Percentiles rank a stretch among this genome's conserved stretches.
Evolutionary conservation across 2,888 invertebrate species (phyloP).

Genomic region (Apotomis betuletana): DNA sequence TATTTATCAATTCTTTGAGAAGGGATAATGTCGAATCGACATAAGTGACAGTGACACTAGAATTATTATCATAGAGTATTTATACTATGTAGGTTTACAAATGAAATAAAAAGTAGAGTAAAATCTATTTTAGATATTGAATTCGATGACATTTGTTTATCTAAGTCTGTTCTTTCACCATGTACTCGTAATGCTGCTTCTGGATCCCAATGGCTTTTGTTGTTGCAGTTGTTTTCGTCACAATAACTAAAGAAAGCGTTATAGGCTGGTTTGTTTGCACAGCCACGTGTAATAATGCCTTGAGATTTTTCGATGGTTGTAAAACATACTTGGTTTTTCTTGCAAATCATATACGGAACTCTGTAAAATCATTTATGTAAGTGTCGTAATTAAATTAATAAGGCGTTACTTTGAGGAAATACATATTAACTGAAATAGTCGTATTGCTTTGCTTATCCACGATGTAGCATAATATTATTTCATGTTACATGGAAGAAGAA

Average conservation of each 20-base stretch:
- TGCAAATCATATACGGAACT: slow-evolving; percentile 56
- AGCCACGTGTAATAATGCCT: slow-evolving; percentile 64
- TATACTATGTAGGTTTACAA: background rate
- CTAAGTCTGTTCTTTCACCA: background rate
- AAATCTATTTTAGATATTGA: background rate
- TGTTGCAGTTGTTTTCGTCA: slow-evolving; percentile 58
- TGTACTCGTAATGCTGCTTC: slow-evolving; percentile 14
- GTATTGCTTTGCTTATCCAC: too few species aligned
- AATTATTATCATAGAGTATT: background rate
- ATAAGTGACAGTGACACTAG: slow-evolving; percentile 2
- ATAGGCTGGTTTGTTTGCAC: slow-evolving; percentile 56
- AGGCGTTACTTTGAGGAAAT: too few species aligned
- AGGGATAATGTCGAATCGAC: background rate
- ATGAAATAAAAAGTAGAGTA: background rate
- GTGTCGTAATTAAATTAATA: too few species aligned
- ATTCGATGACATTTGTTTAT: background rate
- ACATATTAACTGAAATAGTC: too few species aligned
- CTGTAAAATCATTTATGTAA: background rate
- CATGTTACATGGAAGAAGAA: too few species aligned
- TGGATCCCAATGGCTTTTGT: slow-evolving; percentile 44
- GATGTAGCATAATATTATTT: too few species aligned
- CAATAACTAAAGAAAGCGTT: slow-evolving; percentile 65
- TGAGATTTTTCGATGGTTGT: slow-evolving; percentile 59
- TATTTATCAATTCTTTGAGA: background rate
- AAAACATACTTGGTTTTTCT: slow-evolving; percentile 61